Base-by-base conservation (phyloP, 2,797 vertebrate species). In the Gymnoscopelus microlampas region DNA sequence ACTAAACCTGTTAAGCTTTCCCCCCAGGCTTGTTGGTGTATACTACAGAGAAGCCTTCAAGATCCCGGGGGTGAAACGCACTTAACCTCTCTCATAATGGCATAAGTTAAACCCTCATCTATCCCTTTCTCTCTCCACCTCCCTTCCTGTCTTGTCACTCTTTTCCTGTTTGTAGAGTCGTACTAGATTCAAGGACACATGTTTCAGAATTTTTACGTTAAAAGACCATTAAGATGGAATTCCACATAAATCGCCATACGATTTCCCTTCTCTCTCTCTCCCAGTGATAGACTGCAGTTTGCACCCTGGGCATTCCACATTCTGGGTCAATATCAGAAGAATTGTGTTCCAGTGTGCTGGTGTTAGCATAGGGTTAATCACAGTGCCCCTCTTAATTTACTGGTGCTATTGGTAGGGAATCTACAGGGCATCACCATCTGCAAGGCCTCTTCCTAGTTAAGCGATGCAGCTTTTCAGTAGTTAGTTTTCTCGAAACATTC, bases 11-110 rank as follows among this genome's bases (percentile, higher is more conserved):
- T 96, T 92, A 94, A 95, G 95, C 94, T 94, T 96, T 94, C 93
- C 93, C 95, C 94, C 92, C 88, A 95, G 91, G 94, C 95, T 92
- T 87, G 93, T 94, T 95, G 94, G 96, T 94, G 96, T 98, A 95
- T 92, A 92, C 90, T 98, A 98, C 97, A 98, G 96, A 98, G 96
- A 98, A 98, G 96, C 96, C 94, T 94, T 85, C 94, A 94, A 91
- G 94, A 87, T 94, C 91, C 83, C 86, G 70, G 91, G 85, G 95
- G 95, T 93, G 95, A 94, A 95, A 93, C 94, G 92, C 90, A 87
- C 89, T 78, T 70, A 83, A 19, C 80, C 82, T 74, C 19, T 73
- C 71, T 80, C 64, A 60, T 66, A 68, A 69, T 84, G 74, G 56
- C 78, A 79, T 79, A 70, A 64, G 80, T 82, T 80, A 84, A 87